Evolutionary conservation across 2,113 vertebrate genomes (phyloP).

Genomic region (Dendrocopos noguchii): DNA sequence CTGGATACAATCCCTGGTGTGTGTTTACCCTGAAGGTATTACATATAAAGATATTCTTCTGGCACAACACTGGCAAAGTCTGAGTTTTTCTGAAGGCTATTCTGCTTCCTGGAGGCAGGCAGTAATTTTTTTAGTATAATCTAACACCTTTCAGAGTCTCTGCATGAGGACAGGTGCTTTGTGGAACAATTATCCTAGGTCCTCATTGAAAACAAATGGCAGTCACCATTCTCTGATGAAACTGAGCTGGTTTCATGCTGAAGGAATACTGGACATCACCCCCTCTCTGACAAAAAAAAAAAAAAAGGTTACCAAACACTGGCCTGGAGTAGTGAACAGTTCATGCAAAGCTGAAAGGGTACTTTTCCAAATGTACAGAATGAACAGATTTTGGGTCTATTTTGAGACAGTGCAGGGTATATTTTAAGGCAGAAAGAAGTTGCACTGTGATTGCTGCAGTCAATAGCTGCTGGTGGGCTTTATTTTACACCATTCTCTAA

Average conservation of each 20-base stretch:
- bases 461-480: background rate
- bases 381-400: background rate
- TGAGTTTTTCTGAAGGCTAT: background rate
- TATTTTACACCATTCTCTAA: background rate
- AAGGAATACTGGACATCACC: background rate
- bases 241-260: background rate
- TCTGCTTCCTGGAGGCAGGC: background rate
- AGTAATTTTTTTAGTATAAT: background rate
- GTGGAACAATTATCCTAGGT: background rate
- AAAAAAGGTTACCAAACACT: background rate
- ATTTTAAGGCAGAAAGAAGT: background rate
- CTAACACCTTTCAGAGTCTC: background rate
- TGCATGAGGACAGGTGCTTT: background rate
- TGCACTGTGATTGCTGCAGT: background rate
- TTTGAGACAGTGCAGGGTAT: background rate
- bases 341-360: background rate
- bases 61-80: background rate
- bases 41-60: background rate
- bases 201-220: background rate
- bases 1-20: background rate
- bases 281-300: background rate
- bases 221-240: background rate
- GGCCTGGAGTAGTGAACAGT: background rate
- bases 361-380: background rate
- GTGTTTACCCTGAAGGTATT: background rate